Conservation (phyloP, 2,113 vertebrate genomes). For the Nothobranchius furzeri region DNA sequence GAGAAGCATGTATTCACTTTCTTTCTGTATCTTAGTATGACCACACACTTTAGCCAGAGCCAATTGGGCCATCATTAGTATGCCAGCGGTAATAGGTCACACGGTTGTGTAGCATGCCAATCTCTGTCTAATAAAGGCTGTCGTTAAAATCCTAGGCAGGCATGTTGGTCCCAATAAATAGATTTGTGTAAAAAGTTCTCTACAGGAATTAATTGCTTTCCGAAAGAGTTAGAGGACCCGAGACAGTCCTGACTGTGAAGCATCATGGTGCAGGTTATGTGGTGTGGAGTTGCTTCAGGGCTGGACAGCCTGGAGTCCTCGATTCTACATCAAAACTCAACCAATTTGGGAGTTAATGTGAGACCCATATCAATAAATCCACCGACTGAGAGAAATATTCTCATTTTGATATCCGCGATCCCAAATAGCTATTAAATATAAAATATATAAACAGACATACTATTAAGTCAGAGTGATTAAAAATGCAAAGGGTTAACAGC, state of each 20-base stretch:
- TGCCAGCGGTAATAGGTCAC: conserved; percentile 30
- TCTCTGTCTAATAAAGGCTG: conserved; percentile 44
- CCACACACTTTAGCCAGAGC: conserved; percentile 5
- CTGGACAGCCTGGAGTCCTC: background rate
- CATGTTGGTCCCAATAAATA: conserved; percentile 34
- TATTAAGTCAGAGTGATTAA: no score
- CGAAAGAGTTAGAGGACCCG: conserved; percentile 1
- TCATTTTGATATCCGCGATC: no score
- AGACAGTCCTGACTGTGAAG: background rate
- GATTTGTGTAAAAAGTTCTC: conserved; percentile 23
- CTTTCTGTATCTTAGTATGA: conserved; percentile 13
- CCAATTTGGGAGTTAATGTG: background rate
- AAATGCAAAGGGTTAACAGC: no score
- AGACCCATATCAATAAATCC: background rate
- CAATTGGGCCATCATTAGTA: conserved; percentile 14
- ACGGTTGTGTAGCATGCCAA: conserved; percentile 23
- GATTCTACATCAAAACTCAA: background rate
- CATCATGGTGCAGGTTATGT: background rate
- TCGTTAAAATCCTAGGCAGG: conserved; percentile 6
- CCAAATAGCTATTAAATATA: no score
- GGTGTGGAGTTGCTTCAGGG: background rate
- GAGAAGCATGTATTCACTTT: conserved; percentile 21
- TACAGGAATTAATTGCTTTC: conserved; percentile 16
- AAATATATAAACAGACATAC: no score
- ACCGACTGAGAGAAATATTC: no score